Evolutionary conservation across 1,140 invertebrate genomes (phyloP).

Genomic region (Leptonema lineaticorne): DNA sequence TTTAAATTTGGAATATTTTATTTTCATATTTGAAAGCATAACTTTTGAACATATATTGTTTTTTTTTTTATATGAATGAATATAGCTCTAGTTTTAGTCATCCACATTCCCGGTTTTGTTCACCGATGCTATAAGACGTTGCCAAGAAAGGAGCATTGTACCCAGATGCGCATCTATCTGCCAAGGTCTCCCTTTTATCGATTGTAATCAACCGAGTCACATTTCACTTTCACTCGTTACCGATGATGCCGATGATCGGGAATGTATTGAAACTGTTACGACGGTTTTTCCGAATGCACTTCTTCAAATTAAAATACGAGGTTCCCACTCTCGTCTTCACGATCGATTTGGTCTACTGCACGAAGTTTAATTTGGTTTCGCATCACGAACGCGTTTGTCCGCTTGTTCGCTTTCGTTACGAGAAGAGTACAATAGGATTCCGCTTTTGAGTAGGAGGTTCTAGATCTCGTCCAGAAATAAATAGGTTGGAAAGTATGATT

Average conservation of each 20-base stretch:
- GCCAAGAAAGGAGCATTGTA: background rate
- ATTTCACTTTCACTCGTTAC: background rate
- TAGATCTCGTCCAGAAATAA: too few species aligned
- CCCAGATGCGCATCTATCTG: background rate
- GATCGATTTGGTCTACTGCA: background rate
- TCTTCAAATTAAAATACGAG: background rate
- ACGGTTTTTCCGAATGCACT: background rate
- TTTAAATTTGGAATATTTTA: too few species aligned
- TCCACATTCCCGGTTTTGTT: background rate
- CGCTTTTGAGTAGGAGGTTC: too few species aligned
- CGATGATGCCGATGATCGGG: background rate
- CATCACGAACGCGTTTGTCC: background rate
- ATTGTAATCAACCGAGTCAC: constrained; percentile 8
- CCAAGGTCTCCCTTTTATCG: constrained; percentile 5
- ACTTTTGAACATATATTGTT: too few species aligned
- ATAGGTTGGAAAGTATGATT: too few species aligned
- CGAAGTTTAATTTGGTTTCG: too few species aligned
- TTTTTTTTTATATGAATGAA: too few species aligned
- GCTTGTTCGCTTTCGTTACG: too few species aligned
- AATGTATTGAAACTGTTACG: background rate
- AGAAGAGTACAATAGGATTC: too few species aligned
- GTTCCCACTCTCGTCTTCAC: background rate
- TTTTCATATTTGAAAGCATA: too few species aligned
- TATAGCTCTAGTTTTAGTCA: too few species aligned
- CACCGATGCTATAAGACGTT: background rate